Evolutionary conservation across 2,797 vertebrate species (phyloP).

Genomic region (Streptopelia turtur): DNA sequence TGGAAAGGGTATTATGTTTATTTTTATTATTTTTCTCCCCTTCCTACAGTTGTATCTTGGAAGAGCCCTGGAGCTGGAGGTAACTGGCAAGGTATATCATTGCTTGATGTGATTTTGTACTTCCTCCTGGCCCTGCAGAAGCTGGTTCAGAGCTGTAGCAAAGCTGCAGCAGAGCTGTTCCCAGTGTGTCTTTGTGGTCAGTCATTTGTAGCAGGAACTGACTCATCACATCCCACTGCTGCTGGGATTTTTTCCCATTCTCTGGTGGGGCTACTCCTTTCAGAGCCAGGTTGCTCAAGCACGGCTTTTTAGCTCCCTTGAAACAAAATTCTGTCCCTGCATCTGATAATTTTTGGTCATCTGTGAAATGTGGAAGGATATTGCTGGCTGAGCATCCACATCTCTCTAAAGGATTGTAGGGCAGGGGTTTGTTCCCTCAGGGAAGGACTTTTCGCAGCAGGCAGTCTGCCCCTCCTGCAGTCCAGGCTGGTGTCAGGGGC

Average conservation of each 20-base stretch:
- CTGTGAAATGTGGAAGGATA: background rate
- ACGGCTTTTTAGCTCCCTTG: background rate
- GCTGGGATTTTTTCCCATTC: background rate
- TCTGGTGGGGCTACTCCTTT: background rate
- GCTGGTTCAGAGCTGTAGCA: background rate
- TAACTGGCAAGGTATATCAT: background rate
- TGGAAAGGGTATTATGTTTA: constrained; percentile 24
- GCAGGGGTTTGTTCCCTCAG: background rate
- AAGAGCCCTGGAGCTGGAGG: background rate
- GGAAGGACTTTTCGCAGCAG: background rate
- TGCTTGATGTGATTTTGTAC: background rate
- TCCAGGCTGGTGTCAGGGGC: background rate
- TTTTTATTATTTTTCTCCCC: constrained; percentile 10
- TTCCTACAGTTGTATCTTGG: background rate
- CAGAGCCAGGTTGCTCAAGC: background rate
- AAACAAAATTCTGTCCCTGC: background rate
- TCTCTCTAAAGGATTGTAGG: background rate
- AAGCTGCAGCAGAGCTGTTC: background rate
- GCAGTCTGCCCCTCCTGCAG: background rate
- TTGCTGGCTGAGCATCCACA: background rate
- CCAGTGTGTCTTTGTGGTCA: background rate
- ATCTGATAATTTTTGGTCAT: background rate
- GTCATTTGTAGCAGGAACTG: constrained; percentile 31
- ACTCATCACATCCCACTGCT: background rate
- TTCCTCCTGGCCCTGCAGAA: background rate